Evolutionary conservation across 2,797 vertebrate genomes (phyloP).

Genomic region (Girardinus metallicus): DNA sequence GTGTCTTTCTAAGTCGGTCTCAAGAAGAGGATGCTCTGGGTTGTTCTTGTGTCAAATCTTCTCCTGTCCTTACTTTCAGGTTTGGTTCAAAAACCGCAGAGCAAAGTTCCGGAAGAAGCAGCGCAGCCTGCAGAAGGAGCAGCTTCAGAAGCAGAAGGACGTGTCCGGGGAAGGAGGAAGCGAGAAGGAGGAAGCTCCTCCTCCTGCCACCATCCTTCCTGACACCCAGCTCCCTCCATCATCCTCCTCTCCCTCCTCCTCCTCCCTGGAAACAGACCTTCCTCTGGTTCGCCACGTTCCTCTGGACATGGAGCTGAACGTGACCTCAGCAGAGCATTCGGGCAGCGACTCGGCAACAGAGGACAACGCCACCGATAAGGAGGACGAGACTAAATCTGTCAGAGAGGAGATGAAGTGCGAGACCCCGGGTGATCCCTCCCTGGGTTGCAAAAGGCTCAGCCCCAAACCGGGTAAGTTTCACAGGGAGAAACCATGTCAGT

Average conservation of each 20-base stretch:
- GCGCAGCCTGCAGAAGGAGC: constrained; percentile 96
- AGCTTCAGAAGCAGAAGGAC: constrained; percentile 97
- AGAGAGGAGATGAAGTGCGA: constrained; percentile 87
- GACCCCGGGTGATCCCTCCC: constrained; percentile 82
- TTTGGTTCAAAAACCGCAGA: constrained; percentile 98
- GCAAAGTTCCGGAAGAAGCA: constrained; percentile 99
- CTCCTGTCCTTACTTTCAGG: constrained; percentile 72
- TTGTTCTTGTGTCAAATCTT: background rate
- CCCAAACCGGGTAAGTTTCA: constrained; percentile 90
- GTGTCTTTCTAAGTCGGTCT: no score
- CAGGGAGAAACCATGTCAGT: background rate
- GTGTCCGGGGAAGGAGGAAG: constrained; percentile 82
- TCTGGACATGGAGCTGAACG: constrained; percentile 88
- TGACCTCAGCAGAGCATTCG: constrained; percentile 93
- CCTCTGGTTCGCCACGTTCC: constrained; percentile 72
- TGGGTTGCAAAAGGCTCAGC: constrained; percentile 88
- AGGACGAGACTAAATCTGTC: constrained; percentile 87
- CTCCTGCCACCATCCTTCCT: constrained; percentile 68
- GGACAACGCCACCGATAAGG: constrained; percentile 88
- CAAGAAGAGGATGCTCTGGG: no score
- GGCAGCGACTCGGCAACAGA: constrained; percentile 92
- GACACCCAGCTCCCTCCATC: constrained; percentile 81
- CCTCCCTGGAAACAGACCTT: constrained; percentile 78
- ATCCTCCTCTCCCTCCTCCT: constrained; percentile 78
- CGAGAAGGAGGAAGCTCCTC: constrained; percentile 80